A percentile compares a stretch with the other conserved stretches of the same genome.
Conservation (phyloP, 2,888 invertebrate species). For the Odontocolon sp. region DNA sequence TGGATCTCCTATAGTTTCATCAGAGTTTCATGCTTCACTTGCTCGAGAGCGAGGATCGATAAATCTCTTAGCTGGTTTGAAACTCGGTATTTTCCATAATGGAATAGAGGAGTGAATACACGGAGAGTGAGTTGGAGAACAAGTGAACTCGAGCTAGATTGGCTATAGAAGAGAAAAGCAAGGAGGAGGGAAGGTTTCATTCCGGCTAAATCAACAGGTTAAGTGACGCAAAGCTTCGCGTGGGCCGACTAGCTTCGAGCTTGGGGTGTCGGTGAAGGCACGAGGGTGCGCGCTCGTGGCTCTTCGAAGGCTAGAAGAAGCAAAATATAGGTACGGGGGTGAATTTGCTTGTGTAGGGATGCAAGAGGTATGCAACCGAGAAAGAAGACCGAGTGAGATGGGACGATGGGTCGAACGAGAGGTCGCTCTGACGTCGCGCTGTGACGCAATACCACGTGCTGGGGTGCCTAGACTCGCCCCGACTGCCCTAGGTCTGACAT, state of each 20-base stretch:
- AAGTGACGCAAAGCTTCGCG: slow-evolving; percentile 65
- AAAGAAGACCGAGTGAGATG: background rate
- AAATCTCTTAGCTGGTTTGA: background rate
- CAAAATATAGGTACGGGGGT: slow-evolving; percentile 38
- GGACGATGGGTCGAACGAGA: slow-evolving; percentile 4
- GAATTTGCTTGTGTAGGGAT: slow-evolving; percentile 22
- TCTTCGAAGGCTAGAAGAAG: slow-evolving; percentile 55
- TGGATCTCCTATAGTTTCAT: background rate
- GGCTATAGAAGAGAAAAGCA: background rate
- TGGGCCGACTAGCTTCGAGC: slow-evolving; percentile 34
- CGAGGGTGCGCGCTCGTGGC: slow-evolving; percentile 3
- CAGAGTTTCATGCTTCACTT: background rate
- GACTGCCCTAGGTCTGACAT: slow-evolving; percentile 75
- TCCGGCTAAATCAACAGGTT: slow-evolving; percentile 76
- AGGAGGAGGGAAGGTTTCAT: slow-evolving; percentile 62
- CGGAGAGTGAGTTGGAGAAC: background rate
- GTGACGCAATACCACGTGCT: slow-evolving; percentile 65
- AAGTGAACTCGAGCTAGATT: background rate
- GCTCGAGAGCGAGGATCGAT: slow-evolving; percentile 35
- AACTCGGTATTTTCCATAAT: slow-evolving; percentile 70
- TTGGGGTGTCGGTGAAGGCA: background rate
- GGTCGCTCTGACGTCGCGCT: slow-evolving; percentile 70
- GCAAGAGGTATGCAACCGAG: background rate
- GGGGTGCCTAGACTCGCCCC: slow-evolving; percentile 58
- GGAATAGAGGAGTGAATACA: slow-evolving; percentile 39